Conservation (phyloP, 2,888 invertebrate genomes). For the Pogonocherus hispidulus region DNA sequence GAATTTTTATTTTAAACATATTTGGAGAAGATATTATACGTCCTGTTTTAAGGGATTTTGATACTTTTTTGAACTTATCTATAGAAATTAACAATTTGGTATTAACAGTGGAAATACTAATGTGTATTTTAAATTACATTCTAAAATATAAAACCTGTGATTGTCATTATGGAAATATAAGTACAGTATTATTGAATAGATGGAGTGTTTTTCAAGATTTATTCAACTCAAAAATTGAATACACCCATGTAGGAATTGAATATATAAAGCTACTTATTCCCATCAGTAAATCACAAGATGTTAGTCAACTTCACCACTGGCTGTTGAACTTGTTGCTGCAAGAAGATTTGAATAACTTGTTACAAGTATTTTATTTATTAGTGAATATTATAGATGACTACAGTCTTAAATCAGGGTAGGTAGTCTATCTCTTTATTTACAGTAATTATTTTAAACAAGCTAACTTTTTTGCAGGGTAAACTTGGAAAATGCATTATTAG, state of each 20-base stretch:
- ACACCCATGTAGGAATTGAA: conserved; percentile 50
- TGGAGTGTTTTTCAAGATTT: conserved; percentile 54
- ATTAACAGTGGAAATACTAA: conserved; percentile 40
- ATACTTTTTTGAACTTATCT: conserved; percentile 48
- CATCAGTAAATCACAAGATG: conserved; percentile 36
- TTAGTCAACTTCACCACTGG: conserved; percentile 33
- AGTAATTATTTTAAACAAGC: background rate
- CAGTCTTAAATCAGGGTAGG: conserved; percentile 52
- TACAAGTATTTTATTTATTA: conserved; percentile 53
- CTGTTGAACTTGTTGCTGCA: conserved; percentile 29
- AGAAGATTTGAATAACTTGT: conserved; percentile 39
- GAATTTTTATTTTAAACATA: conserved; percentile 57
- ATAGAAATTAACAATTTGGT: conserved; percentile 29
- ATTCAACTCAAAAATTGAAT: conserved; percentile 47
- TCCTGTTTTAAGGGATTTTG: conserved; percentile 54
- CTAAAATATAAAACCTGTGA: conserved; percentile 40
- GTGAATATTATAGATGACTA: conserved; percentile 44
- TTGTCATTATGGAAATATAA: conserved; percentile 36
- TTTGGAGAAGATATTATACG: conserved; percentile 58
- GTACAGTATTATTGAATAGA: conserved; percentile 43
- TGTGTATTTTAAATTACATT: conserved; percentile 43
- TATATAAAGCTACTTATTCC: conserved; percentile 50
- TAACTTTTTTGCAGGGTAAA: background rate
- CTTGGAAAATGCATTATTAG: conserved; percentile 11
- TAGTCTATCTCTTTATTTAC: background rate